Conservation (phyloP, 2,888 invertebrate species). For the Agrotis clavis region DNA sequence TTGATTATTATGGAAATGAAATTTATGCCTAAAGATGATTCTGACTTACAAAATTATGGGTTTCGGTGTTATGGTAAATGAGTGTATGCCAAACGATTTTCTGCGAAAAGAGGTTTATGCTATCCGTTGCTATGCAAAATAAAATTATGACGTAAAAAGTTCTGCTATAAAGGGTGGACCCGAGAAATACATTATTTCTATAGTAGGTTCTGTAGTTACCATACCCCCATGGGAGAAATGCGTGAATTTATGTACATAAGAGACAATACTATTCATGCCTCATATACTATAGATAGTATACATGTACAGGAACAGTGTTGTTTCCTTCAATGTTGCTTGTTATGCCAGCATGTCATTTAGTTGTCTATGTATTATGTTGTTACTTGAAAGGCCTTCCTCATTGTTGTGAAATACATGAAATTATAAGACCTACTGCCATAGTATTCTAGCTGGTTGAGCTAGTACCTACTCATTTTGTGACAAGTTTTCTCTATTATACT, state of each 20-base stretch:
- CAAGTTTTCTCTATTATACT: no score
- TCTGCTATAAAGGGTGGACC: no score
- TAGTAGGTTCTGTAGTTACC: not conserved
- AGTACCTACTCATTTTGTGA: no score
- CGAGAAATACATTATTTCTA: no score
- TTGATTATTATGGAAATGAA: no score
- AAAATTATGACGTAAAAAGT: no score
- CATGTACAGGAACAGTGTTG: conserved; percentile 34
- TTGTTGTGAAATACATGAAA: conserved; percentile 39
- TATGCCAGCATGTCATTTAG: conserved; percentile 37
- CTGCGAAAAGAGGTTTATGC: no score
- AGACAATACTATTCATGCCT: conserved; percentile 6
- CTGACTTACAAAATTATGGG: no score
- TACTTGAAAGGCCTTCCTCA: conserved; percentile 21
- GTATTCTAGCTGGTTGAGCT: not conserved
- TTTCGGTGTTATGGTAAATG: no score
- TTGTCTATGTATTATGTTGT: conserved; percentile 28
- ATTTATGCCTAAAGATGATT: no score
- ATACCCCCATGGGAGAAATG: not conserved
- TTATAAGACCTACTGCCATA: conserved; percentile 6
- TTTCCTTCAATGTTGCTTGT: conserved; percentile 33
- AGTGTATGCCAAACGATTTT: no score
- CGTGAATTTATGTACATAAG: not conserved
- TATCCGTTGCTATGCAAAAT: no score
- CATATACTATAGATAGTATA: conserved; percentile 13